Conservation (phyloP, 53 echinoderm and acorn worm species). For the Pentamera pediparva region DNA sequence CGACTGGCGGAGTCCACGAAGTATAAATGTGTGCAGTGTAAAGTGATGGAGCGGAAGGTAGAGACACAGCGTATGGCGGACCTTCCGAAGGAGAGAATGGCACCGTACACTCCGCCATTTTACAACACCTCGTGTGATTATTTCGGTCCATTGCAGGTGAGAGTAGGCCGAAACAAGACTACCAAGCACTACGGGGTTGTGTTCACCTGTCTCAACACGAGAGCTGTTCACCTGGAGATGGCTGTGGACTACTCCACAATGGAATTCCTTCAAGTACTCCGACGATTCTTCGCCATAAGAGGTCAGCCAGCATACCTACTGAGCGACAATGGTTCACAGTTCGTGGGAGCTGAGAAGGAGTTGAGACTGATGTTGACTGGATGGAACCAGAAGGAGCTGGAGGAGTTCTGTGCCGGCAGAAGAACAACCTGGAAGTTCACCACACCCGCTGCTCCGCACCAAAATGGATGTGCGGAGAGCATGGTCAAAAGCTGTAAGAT, state of each 20-base stretch:
- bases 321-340: conserved; percentile 51
- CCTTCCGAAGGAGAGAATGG: conserved; percentile 26
- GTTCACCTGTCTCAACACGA: conserved; percentile 56
- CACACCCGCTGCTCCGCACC: conserved; percentile 46
- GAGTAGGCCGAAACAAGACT: conserved; percentile 41
- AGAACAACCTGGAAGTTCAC: conserved; percentile 47
- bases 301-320: conserved; percentile 44
- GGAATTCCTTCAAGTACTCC: conserved; percentile 53
- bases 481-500: conserved; percentile 52
- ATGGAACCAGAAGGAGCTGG: conserved; percentile 27
- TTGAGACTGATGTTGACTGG: conserved; percentile 38
- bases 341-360: conserved; percentile 53
- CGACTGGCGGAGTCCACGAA: conserved; percentile 47
- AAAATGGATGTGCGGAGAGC: conserved; percentile 48
- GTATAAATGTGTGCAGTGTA: conserved; percentile 41
- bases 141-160: conserved; percentile 46
- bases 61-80: conserved; percentile 46
- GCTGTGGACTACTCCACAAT: conserved; percentile 45
- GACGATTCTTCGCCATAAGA: conserved; percentile 48
- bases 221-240: conserved; percentile 55
- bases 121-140: conserved; percentile 42
- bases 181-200: conserved; percentile 50
- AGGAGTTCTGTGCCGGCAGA: conserved; percentile 59
- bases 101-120: conserved; percentile 48
- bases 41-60: conserved; percentile 15